Percentiles rank a stretch among this genome's conserved stretches.
Conservation (phyloP, 2,797 vertebrate genomes). For the Anabacerthia variegaticeps region DNA sequence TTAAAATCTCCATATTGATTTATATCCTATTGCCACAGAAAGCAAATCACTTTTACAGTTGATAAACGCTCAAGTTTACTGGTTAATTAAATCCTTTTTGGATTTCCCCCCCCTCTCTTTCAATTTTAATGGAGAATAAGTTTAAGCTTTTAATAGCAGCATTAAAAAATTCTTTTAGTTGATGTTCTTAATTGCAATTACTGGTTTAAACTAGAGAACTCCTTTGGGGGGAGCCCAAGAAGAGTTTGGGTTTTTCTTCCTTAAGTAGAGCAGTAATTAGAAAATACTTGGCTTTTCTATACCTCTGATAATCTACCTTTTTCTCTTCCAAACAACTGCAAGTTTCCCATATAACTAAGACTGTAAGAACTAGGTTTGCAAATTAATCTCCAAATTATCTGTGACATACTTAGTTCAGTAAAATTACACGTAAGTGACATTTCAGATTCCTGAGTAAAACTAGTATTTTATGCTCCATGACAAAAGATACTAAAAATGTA, state of each 20-base stretch:
- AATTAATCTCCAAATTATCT: background rate
- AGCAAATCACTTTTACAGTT: background rate
- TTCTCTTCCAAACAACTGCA: background rate
- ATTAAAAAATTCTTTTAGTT: slow-evolving; percentile 35
- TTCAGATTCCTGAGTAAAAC: background rate
- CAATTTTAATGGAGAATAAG: slow-evolving; percentile 13
- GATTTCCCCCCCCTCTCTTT: background rate
- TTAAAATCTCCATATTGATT: slow-evolving; percentile 33
- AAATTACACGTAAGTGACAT: background rate
- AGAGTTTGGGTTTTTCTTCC: background rate
- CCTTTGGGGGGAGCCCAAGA: background rate
- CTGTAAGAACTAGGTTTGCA: background rate
- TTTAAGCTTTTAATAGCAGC: slow-evolving; percentile 30
- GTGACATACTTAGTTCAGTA: background rate
- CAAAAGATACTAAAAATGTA: background rate
- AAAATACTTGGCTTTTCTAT: slow-evolving; percentile 5
- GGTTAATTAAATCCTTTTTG: slow-evolving; percentile 33
- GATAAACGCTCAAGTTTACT: slow-evolving; percentile 21
- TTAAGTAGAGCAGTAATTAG: slow-evolving; percentile 9
- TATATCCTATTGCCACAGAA: background rate
- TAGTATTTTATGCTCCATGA: background rate
- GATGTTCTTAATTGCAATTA: slow-evolving; percentile 60
- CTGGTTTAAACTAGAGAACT: slow-evolving; percentile 30
- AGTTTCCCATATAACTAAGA: background rate
- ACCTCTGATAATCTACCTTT: background rate